Conservation (phyloP, 2,797 vertebrate species). For the Gymnocypris eckloni region DNA sequence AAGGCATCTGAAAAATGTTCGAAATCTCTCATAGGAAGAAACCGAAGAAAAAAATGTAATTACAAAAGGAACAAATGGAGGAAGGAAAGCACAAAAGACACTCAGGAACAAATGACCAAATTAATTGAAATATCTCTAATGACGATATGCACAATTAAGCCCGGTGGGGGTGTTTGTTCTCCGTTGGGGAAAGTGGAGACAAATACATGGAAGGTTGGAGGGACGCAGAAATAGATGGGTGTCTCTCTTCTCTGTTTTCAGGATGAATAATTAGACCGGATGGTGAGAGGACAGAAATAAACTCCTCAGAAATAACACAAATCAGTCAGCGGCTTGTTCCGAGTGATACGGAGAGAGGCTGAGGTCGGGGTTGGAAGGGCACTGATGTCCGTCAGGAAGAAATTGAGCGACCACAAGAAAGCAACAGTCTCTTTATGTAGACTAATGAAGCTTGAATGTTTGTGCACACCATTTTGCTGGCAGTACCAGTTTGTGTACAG, state of each 20-base stretch:
- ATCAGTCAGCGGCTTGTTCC: constrained; percentile 10
- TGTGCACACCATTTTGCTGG: neutral
- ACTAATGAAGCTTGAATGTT: constrained; percentile 38
- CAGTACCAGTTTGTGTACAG: neutral
- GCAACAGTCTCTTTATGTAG: constrained; percentile 30
- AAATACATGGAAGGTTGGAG: constrained; percentile 39
- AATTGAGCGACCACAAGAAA: constrained; percentile 21
- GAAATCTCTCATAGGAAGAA: constrained; percentile 35
- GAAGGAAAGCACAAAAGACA: constrained; percentile 58
- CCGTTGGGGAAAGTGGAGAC: constrained; percentile 51
- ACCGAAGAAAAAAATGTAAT: constrained; percentile 55
- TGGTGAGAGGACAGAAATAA: constrained; percentile 41
- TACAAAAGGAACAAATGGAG: constrained; percentile 53
- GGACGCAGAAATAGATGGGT: constrained; percentile 38
- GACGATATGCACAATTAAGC: constrained; percentile 68
- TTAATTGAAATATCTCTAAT: constrained; percentile 68
- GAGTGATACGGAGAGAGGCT: neutral
- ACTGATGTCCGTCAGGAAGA: constrained; percentile 9
- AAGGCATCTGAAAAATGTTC: neutral
- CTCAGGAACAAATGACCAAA: constrained; percentile 71
- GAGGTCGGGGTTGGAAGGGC: constrained; percentile 15
- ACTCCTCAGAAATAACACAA: constrained; percentile 38
- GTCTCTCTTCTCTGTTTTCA: constrained; percentile 28
- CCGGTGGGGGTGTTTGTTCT: constrained; percentile 52
- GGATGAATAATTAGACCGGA: constrained; percentile 47